Conservation (phyloP, 1,140 invertebrate species). For the Leptinotarsa undecemlineata region DNA sequence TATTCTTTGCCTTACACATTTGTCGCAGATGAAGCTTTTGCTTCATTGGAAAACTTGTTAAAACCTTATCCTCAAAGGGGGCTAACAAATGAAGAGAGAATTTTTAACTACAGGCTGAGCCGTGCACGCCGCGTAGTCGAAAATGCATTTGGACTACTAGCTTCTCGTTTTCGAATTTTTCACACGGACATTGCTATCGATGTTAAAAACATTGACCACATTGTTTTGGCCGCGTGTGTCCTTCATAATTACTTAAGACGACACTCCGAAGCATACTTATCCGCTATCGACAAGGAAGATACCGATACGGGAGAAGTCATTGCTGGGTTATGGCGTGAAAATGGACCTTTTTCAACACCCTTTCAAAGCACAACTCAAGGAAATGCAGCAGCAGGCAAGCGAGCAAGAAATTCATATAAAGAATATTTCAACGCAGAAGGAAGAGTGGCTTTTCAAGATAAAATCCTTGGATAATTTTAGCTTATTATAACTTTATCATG, state of each 20-base stretch:
- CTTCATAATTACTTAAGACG: constrained; percentile 20
- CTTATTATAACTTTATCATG: not conserved
- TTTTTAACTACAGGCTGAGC: constrained; percentile 24
- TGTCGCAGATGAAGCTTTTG: constrained; percentile 54
- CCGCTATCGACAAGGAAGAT: not conserved
- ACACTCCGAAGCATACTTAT: constrained; percentile 6
- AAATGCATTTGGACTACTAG: constrained; percentile 29
- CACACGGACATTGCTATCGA: constrained; percentile 8
- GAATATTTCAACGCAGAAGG: not conserved
- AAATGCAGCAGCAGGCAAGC: not conserved
- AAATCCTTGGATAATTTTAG: not conserved
- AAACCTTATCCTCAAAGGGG: constrained; percentile 43
- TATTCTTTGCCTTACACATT: constrained; percentile 32
- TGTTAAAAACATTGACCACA: constrained; percentile 17
- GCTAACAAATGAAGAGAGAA: not conserved
- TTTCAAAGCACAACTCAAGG: not conserved
- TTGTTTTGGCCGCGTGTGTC: not conserved
- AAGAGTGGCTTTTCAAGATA: constrained; percentile 8
- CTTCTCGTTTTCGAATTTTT: constrained; percentile 17
- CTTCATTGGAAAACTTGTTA: constrained; percentile 46
- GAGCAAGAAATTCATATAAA: constrained; percentile 1
- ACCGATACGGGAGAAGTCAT: constrained; percentile 22
- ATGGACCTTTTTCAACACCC: constrained; percentile 4
- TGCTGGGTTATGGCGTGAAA: constrained; percentile 3
- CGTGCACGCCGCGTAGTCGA: constrained; percentile 17